Conservation (phyloP, 1,140 invertebrate genomes). For the Centruroides vittatus region DNA sequence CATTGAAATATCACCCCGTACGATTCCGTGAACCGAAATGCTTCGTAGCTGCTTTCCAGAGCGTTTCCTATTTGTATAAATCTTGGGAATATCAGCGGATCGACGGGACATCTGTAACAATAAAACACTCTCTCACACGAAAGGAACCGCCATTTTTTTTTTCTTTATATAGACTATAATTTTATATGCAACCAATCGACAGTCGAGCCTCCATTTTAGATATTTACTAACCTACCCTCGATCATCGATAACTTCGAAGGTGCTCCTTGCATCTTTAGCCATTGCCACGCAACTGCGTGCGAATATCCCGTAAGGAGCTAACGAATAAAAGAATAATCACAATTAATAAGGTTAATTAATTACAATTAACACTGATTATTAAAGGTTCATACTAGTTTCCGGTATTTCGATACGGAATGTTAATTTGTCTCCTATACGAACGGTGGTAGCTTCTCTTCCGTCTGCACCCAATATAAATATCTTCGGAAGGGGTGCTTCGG, state of each 20-base stretch:
- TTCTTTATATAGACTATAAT: too few species aligned
- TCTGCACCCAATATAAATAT: slow-evolving; percentile 76
- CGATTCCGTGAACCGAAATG: slow-evolving; percentile 88
- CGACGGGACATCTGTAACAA: slow-evolving; percentile 63
- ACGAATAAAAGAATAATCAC: slow-evolving; percentile 22
- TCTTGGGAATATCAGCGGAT: slow-evolving; percentile 78
- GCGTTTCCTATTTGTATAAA: slow-evolving; percentile 57
- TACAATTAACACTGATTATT: too few species aligned
- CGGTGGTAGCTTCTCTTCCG: slow-evolving; percentile 77
- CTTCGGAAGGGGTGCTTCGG: slow-evolving; percentile 82
- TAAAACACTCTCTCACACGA: neutral
- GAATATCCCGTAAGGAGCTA: slow-evolving; percentile 90
- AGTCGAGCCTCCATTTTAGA: neutral
- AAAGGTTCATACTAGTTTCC: slow-evolving; percentile 64
- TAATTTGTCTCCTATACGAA: slow-evolving; percentile 83
- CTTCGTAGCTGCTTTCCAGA: slow-evolving; percentile 79
- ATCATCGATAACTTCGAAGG: slow-evolving; percentile 90
- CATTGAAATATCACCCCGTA: slow-evolving; percentile 95
- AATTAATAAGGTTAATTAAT: neutral
- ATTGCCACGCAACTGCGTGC: slow-evolving; percentile 88
- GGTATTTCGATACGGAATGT: slow-evolving; percentile 92
- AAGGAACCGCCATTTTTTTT: too few species aligned
- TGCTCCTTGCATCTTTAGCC: slow-evolving; percentile 91
- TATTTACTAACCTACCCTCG: slow-evolving; percentile 50
- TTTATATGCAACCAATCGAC: too few species aligned